Base-by-base conservation (phyloP, 2,888 invertebrate species). In the Cerastis leucographa region DNA sequence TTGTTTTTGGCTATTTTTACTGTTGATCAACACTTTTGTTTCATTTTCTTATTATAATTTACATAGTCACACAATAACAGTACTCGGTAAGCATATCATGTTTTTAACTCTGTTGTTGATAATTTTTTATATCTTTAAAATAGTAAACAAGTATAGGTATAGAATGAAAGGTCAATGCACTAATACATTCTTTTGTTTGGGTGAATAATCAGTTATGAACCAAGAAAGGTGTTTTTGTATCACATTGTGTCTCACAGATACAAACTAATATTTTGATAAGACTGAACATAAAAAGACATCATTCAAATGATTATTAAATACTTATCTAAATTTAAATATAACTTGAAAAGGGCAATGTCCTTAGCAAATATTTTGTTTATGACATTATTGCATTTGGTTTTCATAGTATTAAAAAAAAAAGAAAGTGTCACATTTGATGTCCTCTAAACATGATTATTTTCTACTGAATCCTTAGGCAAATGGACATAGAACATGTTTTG, bases 111-210 rank as follows among this genome's bases (percentile, higher is more conserved):
- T 61, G 40, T 17, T 68, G 40, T 73, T 78, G 68, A 83, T 83
- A 69, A 78, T 78, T 59, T 61, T 54, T 78, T 7, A 69, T 70
- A 78, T 61, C 68, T 66, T 66, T 78, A 42, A 61, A 79, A 74
- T 56, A 74, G 69, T 83, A 83, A 81, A 83, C 74, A 83, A 70
- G 44, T 56, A 56, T 62, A 83, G 68, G 74, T 83, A 65, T 56
- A 65, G 46, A 73, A 78, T 56, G 35, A 70, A 49, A 70, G 84
- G 84, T 84, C 80, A 84, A 67, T 44, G 69, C 51, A 71, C 81
- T 70, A 54, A 14, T 44, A 61, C 44, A 71, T 59, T 71, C 69
- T 79, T 74, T 79, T 83, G 68, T 81, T 78, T 74, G 64, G 49
- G 59, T 79, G 59, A 74, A 79, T 69, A 78, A 79, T 83, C 46